phyloP scores from a whole-genome alignment of 1,140 invertebrate genomes.

The Scylla paramamosain region DNA sequence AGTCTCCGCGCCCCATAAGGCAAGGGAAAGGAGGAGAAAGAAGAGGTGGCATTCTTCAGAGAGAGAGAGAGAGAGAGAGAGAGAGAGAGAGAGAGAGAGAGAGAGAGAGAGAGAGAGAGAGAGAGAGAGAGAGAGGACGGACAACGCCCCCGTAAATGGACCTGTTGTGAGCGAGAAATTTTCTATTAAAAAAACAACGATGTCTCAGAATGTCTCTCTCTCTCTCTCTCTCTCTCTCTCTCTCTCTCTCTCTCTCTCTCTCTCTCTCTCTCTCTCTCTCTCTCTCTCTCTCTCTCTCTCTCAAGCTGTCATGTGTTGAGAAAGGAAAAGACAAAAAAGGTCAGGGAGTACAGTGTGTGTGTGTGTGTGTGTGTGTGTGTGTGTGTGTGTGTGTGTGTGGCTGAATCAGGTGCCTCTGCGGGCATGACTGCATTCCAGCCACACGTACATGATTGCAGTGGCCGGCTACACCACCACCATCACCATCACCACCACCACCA shows the following conservation, averaged over 20 bases:
- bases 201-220: too few species aligned
- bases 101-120: slow-evolving; percentile 3
- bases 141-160: neutral
- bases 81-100: slow-evolving; percentile 17
- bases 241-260: too few species aligned
- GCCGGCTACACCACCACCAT: too few species aligned
- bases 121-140: neutral
- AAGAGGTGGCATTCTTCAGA: neutral
- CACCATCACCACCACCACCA: too few species aligned
- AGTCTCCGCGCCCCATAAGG: neutral
- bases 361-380: slow-evolving; percentile 29
- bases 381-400: slow-evolving; percentile 39
- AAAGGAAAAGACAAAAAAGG: neutral
- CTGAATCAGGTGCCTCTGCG: neutral
- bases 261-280: too few species aligned
- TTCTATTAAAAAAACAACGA: too few species aligned
- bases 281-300: too few species aligned
- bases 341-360: neutral
- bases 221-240: too few species aligned
- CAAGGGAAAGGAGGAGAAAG: neutral
- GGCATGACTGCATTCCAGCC: neutral
- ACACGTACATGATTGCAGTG: too few species aligned
- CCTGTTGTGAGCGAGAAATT: too few species aligned
- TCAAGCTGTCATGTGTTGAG: neutral
- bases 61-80: slow-evolving; percentile 18